phyloP scores from a whole-genome alignment of 64 coral and sea anemone genomes.

The Hydrozoanthus tunicans region DNA sequence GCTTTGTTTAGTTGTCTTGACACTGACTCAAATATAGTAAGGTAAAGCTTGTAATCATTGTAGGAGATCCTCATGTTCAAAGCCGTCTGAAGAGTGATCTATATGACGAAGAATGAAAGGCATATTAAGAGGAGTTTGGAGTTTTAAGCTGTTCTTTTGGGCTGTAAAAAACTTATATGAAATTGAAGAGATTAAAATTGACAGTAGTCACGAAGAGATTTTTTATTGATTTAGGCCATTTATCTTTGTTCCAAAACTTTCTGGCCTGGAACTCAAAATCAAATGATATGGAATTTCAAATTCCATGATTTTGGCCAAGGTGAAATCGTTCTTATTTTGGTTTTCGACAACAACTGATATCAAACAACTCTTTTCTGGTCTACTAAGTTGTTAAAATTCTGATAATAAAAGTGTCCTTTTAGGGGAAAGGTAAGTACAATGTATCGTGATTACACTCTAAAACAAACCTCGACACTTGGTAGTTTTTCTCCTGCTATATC shows the following conservation, averaged over 20 bases:
- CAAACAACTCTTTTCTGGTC: not conserved
- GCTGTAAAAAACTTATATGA: no score
- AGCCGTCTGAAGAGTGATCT: conserved; percentile 75
- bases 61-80: conserved; percentile 98
- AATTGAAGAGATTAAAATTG: no score
- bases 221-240: no score
- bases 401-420: not conserved
- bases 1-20: conserved; percentile 93
- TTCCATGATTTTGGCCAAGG: not conserved
- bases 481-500: conserved; percentile 76
- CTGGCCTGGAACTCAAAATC: not conserved
- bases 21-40: conserved; percentile 89
- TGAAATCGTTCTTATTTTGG: no score
- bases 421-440: not conserved
- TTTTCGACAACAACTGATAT: not conserved
- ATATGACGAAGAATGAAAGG: not conserved
- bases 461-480: conserved; percentile 82
- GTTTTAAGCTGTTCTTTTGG: not conserved
- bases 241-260: no score
- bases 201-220: no score
- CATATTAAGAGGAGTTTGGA: not conserved
- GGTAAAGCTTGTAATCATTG: conserved; percentile 96
- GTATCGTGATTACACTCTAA: not conserved
- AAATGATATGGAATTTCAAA: not conserved
- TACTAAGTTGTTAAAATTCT: no score